A percentile compares a stretch with the other conserved stretches of the same genome.
These are phyloP conservation scores for Drosophila saltans DNA, from an alignment of 1,140 invertebrate species.

Conservation along the genomic window DNA sequence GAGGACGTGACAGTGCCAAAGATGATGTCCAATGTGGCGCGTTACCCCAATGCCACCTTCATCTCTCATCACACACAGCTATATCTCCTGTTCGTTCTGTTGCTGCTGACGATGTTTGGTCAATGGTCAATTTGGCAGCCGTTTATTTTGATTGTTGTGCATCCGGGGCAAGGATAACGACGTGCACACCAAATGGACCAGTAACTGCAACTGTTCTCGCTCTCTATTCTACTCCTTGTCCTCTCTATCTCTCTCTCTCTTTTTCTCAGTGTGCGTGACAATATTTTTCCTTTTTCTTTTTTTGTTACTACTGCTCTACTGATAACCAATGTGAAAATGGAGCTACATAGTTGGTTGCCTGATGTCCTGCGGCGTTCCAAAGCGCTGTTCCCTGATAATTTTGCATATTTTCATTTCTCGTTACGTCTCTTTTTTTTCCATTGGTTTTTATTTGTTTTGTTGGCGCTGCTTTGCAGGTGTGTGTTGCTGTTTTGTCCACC, in stretches of 20 bases:
- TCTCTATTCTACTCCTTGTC: background rate
- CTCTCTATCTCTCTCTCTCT: background rate
- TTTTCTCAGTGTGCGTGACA: conserved; percentile 24
- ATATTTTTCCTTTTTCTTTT: conserved; percentile 35
- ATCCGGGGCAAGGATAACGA: conserved; percentile 76
- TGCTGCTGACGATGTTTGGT: conserved; percentile 72
- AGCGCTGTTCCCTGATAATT: conserved; percentile 44
- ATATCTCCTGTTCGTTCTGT: conserved; percentile 5
- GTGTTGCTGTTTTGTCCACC: background rate
- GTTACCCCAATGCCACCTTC: background rate
- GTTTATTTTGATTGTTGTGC: conserved; percentile 82
- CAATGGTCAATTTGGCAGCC: conserved; percentile 83
- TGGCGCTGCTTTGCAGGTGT: conserved; percentile 24
- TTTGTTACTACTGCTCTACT: conserved; percentile 62
- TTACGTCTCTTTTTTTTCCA: conserved; percentile 44
- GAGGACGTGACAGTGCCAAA: conserved; percentile 65
- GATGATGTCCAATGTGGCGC: conserved; percentile 31
- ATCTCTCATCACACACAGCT: background rate
- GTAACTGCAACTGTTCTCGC: conserved; percentile 40
- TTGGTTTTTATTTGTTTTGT: background rate
- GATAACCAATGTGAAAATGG: conserved; percentile 51
- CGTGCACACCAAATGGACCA: conserved; percentile 69
- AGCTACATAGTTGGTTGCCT: conserved; percentile 17
- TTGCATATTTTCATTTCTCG: conserved; percentile 1
- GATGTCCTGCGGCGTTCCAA: conserved; percentile 58